Conservation (phyloP, 2,888 invertebrate genomes). For the Ectemnius cavifrons region DNA sequence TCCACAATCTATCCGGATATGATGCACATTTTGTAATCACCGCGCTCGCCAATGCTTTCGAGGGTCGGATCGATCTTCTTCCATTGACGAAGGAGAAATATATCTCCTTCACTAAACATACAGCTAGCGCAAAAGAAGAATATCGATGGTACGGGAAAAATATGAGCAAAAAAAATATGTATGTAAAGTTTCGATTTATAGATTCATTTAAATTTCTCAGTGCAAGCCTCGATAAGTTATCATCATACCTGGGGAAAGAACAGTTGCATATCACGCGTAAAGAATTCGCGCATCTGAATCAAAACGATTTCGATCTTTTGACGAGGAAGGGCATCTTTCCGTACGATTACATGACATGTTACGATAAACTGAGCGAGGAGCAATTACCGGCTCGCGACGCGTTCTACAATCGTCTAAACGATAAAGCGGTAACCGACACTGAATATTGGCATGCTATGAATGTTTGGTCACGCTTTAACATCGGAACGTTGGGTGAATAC, state of each 20-base stretch:
- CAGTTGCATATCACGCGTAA: background rate
- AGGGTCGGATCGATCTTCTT: slow-evolving; percentile 43
- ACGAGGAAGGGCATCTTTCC: slow-evolving; percentile 68
- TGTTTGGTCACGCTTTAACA: too few species aligned
- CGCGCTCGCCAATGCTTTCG: slow-evolving; percentile 46
- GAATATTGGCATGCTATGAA: background rate
- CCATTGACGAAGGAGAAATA: slow-evolving; percentile 60
- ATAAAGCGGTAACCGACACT: background rate
- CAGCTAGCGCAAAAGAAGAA: slow-evolving; percentile 51
- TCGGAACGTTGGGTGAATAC: too few species aligned
- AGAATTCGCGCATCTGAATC: slow-evolving; percentile 1
- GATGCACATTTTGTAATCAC: slow-evolving; percentile 61
- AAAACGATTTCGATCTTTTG: slow-evolving; percentile 42
- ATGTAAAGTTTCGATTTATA: slow-evolving; percentile 37
- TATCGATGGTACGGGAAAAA: background rate
- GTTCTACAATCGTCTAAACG: background rate
- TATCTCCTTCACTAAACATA: background rate
- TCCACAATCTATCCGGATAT: slow-evolving; percentile 62
- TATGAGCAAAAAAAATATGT: slow-evolving; percentile 6
- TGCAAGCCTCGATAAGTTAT: slow-evolving; percentile 20
- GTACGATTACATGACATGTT: slow-evolving; percentile 65
- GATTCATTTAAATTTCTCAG: slow-evolving; percentile 52
- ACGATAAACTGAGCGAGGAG: slow-evolving; percentile 39
- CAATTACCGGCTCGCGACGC: slow-evolving; percentile 39
- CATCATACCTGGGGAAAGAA: slow-evolving; percentile 18